Evolutionary conservation across 2,113 vertebrate genomes (phyloP).

Genomic region (Verasper variegatus): DNA sequence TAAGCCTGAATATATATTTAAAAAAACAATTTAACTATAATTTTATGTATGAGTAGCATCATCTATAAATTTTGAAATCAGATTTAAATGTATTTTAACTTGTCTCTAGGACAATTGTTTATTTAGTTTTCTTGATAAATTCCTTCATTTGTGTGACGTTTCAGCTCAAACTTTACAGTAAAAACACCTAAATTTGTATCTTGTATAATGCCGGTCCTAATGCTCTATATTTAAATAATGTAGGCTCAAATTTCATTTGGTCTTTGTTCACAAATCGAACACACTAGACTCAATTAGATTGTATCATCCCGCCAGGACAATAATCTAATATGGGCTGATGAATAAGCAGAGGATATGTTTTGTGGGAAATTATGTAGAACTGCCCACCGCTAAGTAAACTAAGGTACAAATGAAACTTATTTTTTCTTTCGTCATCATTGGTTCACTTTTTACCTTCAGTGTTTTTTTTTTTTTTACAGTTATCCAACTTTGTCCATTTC

Average conservation of each 20-base stretch:
- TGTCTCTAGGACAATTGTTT: no score
- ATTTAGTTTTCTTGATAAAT: no score
- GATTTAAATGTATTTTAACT: no score
- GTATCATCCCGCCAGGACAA: neutral
- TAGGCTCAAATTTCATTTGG: neutral
- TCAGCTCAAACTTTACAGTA: no score
- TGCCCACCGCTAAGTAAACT: neutral
- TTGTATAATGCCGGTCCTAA: no score
- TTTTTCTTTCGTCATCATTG: conserved; percentile 83
- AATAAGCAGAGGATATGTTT: neutral
- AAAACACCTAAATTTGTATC: neutral
- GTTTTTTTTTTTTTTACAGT: conserved; percentile 54
- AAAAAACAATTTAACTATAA: no score
- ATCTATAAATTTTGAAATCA: no score
- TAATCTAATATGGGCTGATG: neutral
- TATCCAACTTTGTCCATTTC: conserved; percentile 68
- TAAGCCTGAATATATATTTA: no score
- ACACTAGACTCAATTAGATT: neutral
- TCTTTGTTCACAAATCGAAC: neutral
- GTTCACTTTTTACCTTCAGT: conserved; percentile 80
- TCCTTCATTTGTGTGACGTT: no score
- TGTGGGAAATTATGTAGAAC: neutral
- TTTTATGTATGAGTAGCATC: no score
- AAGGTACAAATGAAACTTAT: neutral
- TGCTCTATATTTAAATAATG: neutral